Evolutionary conservation across 2,113 vertebrate species (phyloP).

Genomic region (Indicator maculatus): DNA sequence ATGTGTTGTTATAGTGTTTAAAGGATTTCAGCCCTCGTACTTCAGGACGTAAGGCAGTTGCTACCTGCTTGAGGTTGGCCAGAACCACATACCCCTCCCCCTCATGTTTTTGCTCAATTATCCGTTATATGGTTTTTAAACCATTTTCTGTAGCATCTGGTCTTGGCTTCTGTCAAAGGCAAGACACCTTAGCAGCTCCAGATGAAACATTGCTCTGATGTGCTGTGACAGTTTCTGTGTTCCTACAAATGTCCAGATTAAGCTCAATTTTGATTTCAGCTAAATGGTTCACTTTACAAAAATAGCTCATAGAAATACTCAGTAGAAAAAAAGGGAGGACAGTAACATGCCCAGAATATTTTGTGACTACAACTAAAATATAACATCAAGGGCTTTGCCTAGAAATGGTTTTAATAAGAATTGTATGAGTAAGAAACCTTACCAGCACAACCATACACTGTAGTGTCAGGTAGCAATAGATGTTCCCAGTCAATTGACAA

Average conservation of each 20-base stretch:
- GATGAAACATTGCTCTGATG: neutral
- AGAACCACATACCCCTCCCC: neutral
- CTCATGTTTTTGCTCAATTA: neutral
- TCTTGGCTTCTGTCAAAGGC: slow-evolving; percentile 12
- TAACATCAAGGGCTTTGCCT: neutral
- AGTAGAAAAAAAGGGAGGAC: neutral
- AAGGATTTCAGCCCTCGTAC: neutral
- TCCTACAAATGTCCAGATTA: neutral
- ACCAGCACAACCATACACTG: neutral
- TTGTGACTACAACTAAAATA: neutral
- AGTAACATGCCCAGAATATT: neutral
- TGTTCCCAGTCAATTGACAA: neutral
- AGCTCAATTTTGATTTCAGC: slow-evolving; percentile 20
- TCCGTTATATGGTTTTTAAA: neutral
- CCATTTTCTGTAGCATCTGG: slow-evolving; percentile 33
- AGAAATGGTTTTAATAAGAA: neutral
- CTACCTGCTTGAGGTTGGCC: neutral
- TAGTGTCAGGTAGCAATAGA: neutral
- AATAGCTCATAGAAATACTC: neutral
- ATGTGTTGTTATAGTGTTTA: neutral
- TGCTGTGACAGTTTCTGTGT: neutral
- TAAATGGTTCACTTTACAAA: neutral
- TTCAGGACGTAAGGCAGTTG: neutral
- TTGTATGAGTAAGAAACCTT: neutral
- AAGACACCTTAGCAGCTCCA: neutral